phyloP scores from a whole-genome alignment of 2,113 vertebrate genomes.

The Lepus americanus region DNA sequence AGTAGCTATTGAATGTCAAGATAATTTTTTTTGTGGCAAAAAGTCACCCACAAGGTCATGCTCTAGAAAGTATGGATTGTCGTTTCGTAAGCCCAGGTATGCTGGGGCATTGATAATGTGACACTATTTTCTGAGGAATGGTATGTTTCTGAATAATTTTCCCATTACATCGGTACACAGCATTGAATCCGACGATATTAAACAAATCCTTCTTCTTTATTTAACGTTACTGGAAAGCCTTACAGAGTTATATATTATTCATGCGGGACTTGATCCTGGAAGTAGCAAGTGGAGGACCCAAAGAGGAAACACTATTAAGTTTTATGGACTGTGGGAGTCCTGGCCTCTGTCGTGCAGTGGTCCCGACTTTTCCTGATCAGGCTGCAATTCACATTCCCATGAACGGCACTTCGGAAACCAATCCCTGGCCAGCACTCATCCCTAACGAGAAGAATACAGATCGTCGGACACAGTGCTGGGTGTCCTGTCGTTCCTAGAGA shows the following conservation, averaged over 20 bases:
- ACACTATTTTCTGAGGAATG: slow-evolving; percentile 70
- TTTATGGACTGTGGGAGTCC: neutral
- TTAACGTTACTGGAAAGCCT: slow-evolving; percentile 71
- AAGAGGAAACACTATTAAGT: slow-evolving; percentile 50
- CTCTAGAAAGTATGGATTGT: slow-evolving; percentile 16
- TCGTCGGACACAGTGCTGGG: neutral
- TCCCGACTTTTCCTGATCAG: slow-evolving; percentile 28
- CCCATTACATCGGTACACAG: slow-evolving; percentile 58
- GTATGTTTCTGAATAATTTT: slow-evolving; percentile 72
- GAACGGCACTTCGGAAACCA: slow-evolving; percentile 30
- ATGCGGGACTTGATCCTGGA: slow-evolving; percentile 59
- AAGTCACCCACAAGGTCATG: slow-evolving; percentile 47
- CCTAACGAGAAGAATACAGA: neutral
- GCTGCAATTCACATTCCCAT: slow-evolving; percentile 20
- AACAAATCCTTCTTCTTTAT: slow-evolving; percentile 82
- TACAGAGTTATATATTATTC: slow-evolving; percentile 67
- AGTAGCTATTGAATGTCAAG: slow-evolving; percentile 29
- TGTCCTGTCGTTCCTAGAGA: neutral
- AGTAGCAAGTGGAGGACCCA: neutral
- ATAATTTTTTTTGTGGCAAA: slow-evolving; percentile 21
- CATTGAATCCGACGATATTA: slow-evolving; percentile 74
- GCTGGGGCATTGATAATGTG: neutral
- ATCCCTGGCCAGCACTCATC: neutral
- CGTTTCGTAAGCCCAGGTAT: slow-evolving; percentile 28
- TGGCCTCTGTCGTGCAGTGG: slow-evolving; percentile 18